Base-by-base conservation (phyloP, 2,888 invertebrate genomes). In the Drosophila macrospina region DNA sequence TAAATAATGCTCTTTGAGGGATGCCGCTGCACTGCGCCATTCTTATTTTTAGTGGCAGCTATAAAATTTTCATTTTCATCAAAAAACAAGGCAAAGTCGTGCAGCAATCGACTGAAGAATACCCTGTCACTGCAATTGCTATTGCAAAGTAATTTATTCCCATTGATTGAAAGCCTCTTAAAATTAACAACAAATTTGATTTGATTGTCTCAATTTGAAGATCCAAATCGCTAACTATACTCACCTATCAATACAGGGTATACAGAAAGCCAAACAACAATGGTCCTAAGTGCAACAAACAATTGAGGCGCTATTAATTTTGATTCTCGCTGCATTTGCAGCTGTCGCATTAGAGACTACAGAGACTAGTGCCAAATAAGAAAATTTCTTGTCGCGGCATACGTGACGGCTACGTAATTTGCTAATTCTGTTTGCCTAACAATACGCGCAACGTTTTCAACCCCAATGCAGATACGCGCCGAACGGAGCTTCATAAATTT, bases 341-440 rank as follows among this genome's bases (percentile, higher is more conserved):
- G 81, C 87, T 86, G 81, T 84, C 81, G 71, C 65, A 47, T 67
- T 72, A 69, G 30, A 55, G 64, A 52, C 64, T 24, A 10, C 28
- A 69, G 60, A 60, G 34, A 51, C 65, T 80, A 50, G 47, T 63
- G 36, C 66, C 62, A 69, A 76, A 78, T 54, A 37, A 30, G 20
- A 51, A 67, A 41, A 61, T 52, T 36, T 41, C 28, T 54, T 47
- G 50, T 48, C 42, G 59, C 57, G 78, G 66, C 62, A 54, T 60
- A 80, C 70, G 69, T 60, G 68, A 61, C 78, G 77, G 61, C 70
- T 84, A 84, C 80, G 74, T 77, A 80, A 86, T 80, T 51, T 77
- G 34, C 67, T 69, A 69, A 77, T 71, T 77, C 52, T 60, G 11
- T 45, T 47, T 13, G 37, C 55, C 52, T 57, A 71, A 48, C 74